Base-by-base conservation (phyloP, 2,888 invertebrate species). In the Euclidia mi region DNA sequence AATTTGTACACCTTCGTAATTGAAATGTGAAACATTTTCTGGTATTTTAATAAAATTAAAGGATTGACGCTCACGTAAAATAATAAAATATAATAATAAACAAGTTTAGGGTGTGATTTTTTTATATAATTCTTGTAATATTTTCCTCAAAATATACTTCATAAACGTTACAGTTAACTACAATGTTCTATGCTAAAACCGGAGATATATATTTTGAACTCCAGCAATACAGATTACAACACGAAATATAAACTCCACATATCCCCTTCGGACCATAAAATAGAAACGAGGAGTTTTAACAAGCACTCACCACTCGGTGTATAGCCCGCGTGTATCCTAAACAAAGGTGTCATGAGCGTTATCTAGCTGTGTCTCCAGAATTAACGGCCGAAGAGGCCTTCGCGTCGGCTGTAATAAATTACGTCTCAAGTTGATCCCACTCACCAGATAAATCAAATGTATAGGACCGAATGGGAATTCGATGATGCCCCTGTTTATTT, bases 371-470 rank as follows among this genome's bases (percentile, higher is more conserved):
- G 82, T 80, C 80, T 65, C 78, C 79, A 83, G 84, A 89, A 89
- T 89, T 86, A 89, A 90, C 85, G 88, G 84, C 81, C 73, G 59
- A 74, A 73, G 75, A 80, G 82, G 82, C 83, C 80, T 81, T 73
- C 73, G 64, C 74, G 80, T 78, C 74, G 72, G 70, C 67, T 67
- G 82, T 87, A 78, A 91, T 91, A 91, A 90, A 91, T 91, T 88
- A 90, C 86, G 66, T 74, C 81, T 83, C 76, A 81, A 83, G 81
- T 82, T 88, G 88, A 91, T 89, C 88, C 89, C 82, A 79, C 79
- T 87, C 81, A 78, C 70, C 84, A 84, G 89, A 92, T 92, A 91
- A 90, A 91, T 91, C 91, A 91, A 90, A 91, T 82, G 88, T 85
- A 82, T 65, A 83, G 83, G 84, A 84, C 80, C 79, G 79, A 89